These are phyloP conservation scores for Steatocranus sp. DNA, from an alignment of 2,797 vertebrate genomes.

Conservation along the genomic window DNA sequence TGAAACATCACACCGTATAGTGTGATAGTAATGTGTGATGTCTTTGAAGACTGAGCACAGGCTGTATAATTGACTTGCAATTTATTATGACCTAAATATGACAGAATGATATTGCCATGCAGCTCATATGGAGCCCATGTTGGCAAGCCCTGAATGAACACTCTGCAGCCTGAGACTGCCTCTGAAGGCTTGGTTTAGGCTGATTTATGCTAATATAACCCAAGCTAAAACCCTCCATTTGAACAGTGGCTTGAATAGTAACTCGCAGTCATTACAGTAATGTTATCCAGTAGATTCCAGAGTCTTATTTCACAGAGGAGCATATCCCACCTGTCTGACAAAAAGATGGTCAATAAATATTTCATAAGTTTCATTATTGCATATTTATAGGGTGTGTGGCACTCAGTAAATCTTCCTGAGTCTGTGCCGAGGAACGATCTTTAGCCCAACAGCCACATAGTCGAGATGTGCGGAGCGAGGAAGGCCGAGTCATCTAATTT, in stretches of 20 bases:
- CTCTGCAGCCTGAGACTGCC: not conserved
- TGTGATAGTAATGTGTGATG: not conserved
- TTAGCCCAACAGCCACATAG: constrained; percentile 25
- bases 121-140: not conserved
- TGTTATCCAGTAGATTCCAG: not conserved
- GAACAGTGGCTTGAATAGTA: constrained; percentile 22
- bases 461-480: not conserved
- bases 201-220: constrained; percentile 50
- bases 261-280: constrained; percentile 28
- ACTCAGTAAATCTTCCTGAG: constrained; percentile 46
- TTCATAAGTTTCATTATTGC: constrained; percentile 57
- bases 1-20: not conserved
- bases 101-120: constrained; percentile 7
- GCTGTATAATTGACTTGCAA: constrained; percentile 6
- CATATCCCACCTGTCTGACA: constrained; percentile 40
- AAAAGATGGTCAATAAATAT: constrained; percentile 55
- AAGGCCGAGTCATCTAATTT: constrained; percentile 16
- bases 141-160: constrained; percentile 22
- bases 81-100: constrained; percentile 44
- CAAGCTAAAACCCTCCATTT: constrained; percentile 23
- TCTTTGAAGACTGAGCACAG: not conserved
- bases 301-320: constrained; percentile 25
- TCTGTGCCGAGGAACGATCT: constrained; percentile 25
- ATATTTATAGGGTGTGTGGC: constrained; percentile 59
- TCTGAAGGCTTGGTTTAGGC: constrained; percentile 18